Conservation (phyloP, 30 jellyfish, hydroid and myxozoan genomes). For the Aurelia aurita complex sp. Pacific region DNA sequence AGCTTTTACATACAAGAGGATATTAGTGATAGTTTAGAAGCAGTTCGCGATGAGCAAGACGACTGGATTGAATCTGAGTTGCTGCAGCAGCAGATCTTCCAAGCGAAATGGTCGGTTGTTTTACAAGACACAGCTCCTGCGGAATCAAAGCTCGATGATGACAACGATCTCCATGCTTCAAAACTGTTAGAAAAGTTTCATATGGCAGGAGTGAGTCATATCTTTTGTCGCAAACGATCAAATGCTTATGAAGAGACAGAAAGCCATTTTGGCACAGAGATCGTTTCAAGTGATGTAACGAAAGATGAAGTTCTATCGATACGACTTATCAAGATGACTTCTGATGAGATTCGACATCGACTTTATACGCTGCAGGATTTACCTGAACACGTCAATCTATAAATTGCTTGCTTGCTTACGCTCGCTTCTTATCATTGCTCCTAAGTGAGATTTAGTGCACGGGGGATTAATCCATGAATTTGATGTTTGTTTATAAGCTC, state of each 20-base stretch:
- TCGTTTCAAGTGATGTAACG: too few relatives aligned
- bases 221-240: conserved; percentile 39
- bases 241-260: too few relatives aligned
- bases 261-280: too few relatives aligned
- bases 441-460: too few relatives aligned
- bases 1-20: conserved; percentile 24
- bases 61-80: conserved; percentile 75
- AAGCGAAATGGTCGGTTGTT: conserved; percentile 50
- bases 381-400: too few relatives aligned
- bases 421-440: too few relatives aligned
- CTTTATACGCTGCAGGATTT: background rate
- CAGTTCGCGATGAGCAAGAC: conserved; percentile 44
- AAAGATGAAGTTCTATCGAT: too few relatives aligned
- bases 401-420: too few relatives aligned
- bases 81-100: conserved; percentile 64
- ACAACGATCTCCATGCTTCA: background rate
- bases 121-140: conserved; percentile 38
- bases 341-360: conserved; percentile 46
- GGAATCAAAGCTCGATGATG: too few relatives aligned
- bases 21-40: conserved; percentile 5
- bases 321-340: conserved; percentile 39
- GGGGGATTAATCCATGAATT: too few relatives aligned
- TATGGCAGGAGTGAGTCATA: conserved; percentile 64
- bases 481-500: too few relatives aligned
- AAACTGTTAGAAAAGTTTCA: conserved; percentile 27